Percentiles rank a stretch among this genome's conserved stretches.
Conservation (phyloP, 2,113 vertebrate species). For the Nerophis ophidion region DNA sequence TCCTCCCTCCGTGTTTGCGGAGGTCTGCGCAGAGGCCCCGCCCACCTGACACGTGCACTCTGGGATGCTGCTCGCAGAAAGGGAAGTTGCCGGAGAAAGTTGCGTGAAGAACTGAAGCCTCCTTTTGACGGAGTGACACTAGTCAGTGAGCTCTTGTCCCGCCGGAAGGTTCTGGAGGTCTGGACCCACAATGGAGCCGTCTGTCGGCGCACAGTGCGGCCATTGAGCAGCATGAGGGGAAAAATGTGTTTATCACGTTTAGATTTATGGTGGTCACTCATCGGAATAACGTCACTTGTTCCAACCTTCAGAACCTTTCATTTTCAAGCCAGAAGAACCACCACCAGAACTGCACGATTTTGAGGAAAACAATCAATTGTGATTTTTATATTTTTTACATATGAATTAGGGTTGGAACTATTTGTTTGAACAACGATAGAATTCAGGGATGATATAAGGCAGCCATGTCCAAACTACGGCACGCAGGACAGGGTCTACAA, state of each 20-base stretch:
- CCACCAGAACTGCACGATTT: too few species aligned
- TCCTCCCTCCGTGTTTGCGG: neutral
- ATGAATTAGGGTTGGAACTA: too few species aligned
- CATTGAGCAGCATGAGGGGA: conserved; percentile 33
- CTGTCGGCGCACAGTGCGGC: conserved; percentile 40
- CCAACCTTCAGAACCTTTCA: neutral
- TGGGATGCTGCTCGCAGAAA: too few species aligned
- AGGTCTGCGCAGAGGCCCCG: too few species aligned
- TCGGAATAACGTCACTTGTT: neutral
- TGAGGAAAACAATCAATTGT: too few species aligned
- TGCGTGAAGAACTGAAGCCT: neutral
- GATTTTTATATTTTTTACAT: too few species aligned
- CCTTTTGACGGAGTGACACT: neutral
- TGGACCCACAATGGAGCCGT: conserved; percentile 33
- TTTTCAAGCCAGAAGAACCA: too few species aligned
- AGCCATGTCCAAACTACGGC: too few species aligned
- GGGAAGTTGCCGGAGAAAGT: neutral
- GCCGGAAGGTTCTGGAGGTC: conserved; percentile 26
- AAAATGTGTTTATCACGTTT: conserved; percentile 34
- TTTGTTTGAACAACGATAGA: too few species aligned
- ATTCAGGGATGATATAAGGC: too few species aligned
- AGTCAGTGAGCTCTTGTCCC: conserved; percentile 20
- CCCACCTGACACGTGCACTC: too few species aligned
- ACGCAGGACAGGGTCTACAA: too few species aligned
- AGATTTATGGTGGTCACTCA: conserved; percentile 16